These are phyloP conservation scores for Agriotes lineatus DNA, from an alignment of 2,888 invertebrate species.

Conservation along the genomic window DNA sequence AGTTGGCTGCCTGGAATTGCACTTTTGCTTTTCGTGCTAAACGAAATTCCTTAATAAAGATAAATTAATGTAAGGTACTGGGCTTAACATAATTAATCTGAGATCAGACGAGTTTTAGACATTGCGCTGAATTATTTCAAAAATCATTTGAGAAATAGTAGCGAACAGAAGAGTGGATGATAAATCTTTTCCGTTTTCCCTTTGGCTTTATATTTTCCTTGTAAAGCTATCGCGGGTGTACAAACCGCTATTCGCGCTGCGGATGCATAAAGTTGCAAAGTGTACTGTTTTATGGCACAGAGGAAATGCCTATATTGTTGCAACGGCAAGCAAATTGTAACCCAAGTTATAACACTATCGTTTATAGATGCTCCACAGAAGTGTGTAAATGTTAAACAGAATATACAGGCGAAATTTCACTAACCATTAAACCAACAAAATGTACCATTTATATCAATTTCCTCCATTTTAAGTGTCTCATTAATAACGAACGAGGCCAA, in stretches of 20 bases:
- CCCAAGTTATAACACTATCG: not conserved
- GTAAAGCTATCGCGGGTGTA: not conserved
- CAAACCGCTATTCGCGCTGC: conserved; percentile 7
- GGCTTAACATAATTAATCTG: too few relatives aligned
- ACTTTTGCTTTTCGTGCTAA: too few relatives aligned
- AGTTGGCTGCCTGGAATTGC: too few relatives aligned
- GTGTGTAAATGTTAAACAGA: too few relatives aligned
- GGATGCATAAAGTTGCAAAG: conserved; percentile 22
- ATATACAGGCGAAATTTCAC: not conserved
- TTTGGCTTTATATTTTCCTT: not conserved
- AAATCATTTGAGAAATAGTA: not conserved
- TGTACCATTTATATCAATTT: not conserved
- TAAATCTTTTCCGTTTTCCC: not conserved
- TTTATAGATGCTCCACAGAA: too few relatives aligned
- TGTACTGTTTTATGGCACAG: conserved; percentile 3
- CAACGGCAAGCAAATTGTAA: too few relatives aligned
- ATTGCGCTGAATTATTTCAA: not conserved
- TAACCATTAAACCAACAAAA: not conserved
- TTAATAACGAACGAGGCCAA: conserved; percentile 15
- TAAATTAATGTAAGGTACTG: too few relatives aligned
- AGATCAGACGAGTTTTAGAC: too few relatives aligned
- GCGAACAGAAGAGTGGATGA: not conserved
- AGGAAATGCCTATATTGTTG: not conserved
- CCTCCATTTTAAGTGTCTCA: conserved; percentile 5
- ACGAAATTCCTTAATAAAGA: too few relatives aligned